Evolutionary conservation across 2,888 invertebrate species (phyloP).

Genomic region (Nomada fabriciana): DNA sequence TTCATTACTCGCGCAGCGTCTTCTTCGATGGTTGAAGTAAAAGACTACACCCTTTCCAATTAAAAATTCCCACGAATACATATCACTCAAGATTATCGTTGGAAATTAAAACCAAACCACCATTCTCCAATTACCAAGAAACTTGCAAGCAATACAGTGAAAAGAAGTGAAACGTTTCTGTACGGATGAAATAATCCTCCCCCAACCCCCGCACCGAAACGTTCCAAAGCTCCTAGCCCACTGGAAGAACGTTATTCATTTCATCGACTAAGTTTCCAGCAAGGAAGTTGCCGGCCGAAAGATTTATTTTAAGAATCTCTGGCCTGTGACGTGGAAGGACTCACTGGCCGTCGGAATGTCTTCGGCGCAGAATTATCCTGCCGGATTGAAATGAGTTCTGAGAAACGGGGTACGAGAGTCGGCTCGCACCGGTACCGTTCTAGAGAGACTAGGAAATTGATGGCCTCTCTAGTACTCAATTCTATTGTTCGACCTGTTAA

Average conservation of each 20-base stretch:
- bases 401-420: conserved; percentile 62
- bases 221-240: not conserved
- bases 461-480: conserved; percentile 55
- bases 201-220: not conserved
- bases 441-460: conserved; percentile 63
- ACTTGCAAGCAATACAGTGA: not conserved
- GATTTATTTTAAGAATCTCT: conserved; percentile 63
- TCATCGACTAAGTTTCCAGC: conserved; percentile 36
- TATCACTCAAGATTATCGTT: not conserved
- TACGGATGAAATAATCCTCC: not conserved
- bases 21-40: too few relatives aligned
- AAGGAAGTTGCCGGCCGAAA: conserved; percentile 41
- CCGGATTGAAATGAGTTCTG: conserved; percentile 70
- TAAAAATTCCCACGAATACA: too few relatives aligned
- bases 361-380: conserved; percentile 67
- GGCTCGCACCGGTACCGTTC: conserved; percentile 60
- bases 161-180: conserved; percentile 14
- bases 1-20: too few relatives aligned
- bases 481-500: conserved; percentile 65
- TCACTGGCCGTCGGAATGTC: conserved; percentile 65
- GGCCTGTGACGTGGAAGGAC: conserved; percentile 57
- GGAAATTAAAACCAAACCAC: too few relatives aligned
- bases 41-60: too few relatives aligned
- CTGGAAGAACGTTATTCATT: conserved; percentile 24
- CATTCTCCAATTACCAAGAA: too few relatives aligned